Evolutionary conservation across 2,797 vertebrate species (phyloP).

Genomic region (Falco columbarius): DNA sequence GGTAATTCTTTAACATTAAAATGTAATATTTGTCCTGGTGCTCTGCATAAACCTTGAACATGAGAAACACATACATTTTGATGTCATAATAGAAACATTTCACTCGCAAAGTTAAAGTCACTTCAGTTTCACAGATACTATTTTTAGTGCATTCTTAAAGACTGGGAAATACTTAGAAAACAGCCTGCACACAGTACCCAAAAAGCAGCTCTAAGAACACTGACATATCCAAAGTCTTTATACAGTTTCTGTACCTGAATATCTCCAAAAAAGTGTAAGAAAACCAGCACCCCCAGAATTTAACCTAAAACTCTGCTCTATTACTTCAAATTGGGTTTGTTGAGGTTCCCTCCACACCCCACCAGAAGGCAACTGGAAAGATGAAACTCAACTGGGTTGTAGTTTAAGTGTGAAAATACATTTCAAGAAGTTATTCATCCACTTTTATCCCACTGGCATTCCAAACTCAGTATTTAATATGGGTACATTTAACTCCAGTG

Average conservation of each 20-base stretch:
- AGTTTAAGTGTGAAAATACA: neutral
- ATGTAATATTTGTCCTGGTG: neutral
- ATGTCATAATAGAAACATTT: neutral
- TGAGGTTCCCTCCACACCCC: accelerated
- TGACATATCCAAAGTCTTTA: neutral
- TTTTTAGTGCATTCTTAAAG: neutral
- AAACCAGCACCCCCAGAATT: neutral
- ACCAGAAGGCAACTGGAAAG: neutral
- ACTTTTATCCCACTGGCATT: neutral
- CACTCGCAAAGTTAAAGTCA: neutral
- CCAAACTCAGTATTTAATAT: neutral
- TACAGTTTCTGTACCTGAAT: neutral
- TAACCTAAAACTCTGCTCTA: neutral
- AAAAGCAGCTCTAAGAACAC: neutral
- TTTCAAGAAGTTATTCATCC: neutral
- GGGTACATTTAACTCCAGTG: neutral
- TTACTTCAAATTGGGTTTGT: neutral
- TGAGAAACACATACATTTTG: neutral
- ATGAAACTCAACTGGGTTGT: neutral
- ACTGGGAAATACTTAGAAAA: neutral
- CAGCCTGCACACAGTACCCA: neutral
- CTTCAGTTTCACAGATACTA: neutral
- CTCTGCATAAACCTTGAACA: neutral
- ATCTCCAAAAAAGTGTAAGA: neutral
- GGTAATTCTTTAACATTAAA: neutral